Percentiles rank a stretch among this genome's conserved stretches.
Conservation (phyloP, 2,113 vertebrate species). For the Dendropsophus ebraccatus region DNA sequence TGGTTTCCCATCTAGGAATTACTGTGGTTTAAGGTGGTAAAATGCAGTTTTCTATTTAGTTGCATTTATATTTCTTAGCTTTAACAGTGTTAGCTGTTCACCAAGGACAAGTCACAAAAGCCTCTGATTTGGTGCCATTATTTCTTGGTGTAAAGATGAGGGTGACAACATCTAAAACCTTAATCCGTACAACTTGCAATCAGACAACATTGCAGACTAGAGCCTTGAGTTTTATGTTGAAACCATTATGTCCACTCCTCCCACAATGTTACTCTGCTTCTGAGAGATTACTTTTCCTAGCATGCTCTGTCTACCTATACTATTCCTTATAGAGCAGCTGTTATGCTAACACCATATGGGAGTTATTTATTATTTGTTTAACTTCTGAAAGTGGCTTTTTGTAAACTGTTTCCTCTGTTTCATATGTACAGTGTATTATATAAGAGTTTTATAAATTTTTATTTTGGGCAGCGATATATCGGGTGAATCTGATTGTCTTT, state of each 20-base stretch:
- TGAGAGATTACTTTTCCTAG: neutral
- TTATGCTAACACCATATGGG: neutral
- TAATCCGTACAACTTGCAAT: neutral
- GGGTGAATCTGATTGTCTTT: no score
- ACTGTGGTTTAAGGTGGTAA: neutral
- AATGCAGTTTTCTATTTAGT: neutral
- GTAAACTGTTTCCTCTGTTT: neutral
- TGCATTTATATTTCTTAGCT: neutral
- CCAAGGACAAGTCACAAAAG: neutral
- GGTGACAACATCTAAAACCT: neutral
- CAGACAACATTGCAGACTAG: neutral
- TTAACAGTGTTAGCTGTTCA: neutral
- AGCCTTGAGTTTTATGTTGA: neutral
- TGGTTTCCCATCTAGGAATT: neutral
- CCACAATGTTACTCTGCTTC: neutral
- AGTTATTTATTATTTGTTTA: neutral
- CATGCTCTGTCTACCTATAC: neutral
- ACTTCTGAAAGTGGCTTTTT: neutral
- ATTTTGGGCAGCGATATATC: no score
- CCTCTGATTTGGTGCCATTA: neutral
- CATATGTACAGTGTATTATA: neutral
- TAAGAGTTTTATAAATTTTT: no score
- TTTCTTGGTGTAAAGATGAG: neutral
- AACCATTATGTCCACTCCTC: neutral
- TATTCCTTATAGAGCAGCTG: neutral